Percentiles rank a stretch among this genome's conserved stretches.
Conservation (phyloP, 2,888 invertebrate genomes). For the Thymelicus acteon region DNA sequence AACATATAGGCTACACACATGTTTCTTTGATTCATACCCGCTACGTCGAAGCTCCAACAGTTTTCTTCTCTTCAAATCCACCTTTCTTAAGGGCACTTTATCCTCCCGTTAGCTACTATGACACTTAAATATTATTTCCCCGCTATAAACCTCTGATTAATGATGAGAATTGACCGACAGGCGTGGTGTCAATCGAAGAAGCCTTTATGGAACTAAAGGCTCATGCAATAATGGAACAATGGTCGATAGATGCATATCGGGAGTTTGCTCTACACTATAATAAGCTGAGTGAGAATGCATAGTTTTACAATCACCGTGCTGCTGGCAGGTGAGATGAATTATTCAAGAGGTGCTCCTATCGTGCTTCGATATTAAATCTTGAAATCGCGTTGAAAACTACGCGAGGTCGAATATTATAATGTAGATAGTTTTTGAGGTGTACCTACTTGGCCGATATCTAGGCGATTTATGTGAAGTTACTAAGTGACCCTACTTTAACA, state of each 20-base stretch:
- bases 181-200: too few species aligned
- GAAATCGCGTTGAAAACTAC: slow-evolving; percentile 28
- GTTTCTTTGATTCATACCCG: too few species aligned
- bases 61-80: too few species aligned
- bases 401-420: neutral
- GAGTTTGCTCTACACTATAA: neutral
- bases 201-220: too few species aligned
- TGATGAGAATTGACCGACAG: too few species aligned
- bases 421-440: slow-evolving; percentile 1
- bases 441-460: neutral
- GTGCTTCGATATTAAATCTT: slow-evolving; percentile 33
- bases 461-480: neutral
- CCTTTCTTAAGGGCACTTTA: too few species aligned
- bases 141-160: too few species aligned
- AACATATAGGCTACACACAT: too few species aligned
- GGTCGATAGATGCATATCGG: neutral
- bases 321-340: slow-evolving; percentile 28
- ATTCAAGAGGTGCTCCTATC: slow-evolving; percentile 22
- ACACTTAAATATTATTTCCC: too few species aligned
- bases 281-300: slow-evolving; percentile 17
- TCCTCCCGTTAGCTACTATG: too few species aligned
- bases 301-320: slow-evolving; percentile 27
- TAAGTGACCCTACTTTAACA: neutral
- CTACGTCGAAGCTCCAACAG: too few species aligned
- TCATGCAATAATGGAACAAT: too few species aligned